These are phyloP conservation scores for Toxotes jaculatrix DNA, from an alignment of 2,113 vertebrate species.

Conservation along the genomic window DNA sequence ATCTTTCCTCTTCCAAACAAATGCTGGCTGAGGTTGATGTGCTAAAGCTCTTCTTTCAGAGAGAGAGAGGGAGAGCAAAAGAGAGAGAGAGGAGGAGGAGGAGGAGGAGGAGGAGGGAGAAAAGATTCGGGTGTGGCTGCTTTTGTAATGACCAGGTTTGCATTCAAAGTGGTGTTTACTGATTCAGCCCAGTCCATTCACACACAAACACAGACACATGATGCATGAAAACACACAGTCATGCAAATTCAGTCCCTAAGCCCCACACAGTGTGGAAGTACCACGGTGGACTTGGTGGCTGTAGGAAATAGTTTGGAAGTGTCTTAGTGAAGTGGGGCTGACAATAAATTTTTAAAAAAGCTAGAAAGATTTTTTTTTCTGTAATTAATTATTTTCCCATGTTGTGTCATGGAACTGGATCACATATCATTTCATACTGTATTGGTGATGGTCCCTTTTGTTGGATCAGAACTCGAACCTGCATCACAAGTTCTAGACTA, in stretches of 20 bases:
- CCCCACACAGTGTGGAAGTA: slow-evolving; percentile 21
- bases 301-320: background rate
- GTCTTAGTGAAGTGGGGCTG: background rate
- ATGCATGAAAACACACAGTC: slow-evolving; percentile 46
- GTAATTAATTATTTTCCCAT: background rate
- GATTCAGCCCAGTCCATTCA: slow-evolving; percentile 56
- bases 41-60: slow-evolving; percentile 21
- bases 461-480: too few relatives aligned
- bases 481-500: too few relatives aligned
- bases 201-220: slow-evolving; percentile 52
- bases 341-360: background rate
- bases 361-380: background rate
- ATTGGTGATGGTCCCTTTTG: background rate
- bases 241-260: background rate
- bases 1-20: slow-evolving; percentile 2
- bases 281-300: background rate
- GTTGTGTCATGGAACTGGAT: background rate
- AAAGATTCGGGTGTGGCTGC: slow-evolving; percentile 63
- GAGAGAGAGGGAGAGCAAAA: background rate
- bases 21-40: background rate
- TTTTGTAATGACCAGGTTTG: slow-evolving; percentile 71
- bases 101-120: slow-evolving; percentile 26
- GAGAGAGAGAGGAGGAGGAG: slow-evolving; percentile 6
- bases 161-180: slow-evolving; percentile 73
- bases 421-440: background rate